Evolutionary conservation across 2,797 vertebrate species (phyloP), one percentile per base, ranked within the genome.

Genomic region (Alcedo atthis): DNA sequence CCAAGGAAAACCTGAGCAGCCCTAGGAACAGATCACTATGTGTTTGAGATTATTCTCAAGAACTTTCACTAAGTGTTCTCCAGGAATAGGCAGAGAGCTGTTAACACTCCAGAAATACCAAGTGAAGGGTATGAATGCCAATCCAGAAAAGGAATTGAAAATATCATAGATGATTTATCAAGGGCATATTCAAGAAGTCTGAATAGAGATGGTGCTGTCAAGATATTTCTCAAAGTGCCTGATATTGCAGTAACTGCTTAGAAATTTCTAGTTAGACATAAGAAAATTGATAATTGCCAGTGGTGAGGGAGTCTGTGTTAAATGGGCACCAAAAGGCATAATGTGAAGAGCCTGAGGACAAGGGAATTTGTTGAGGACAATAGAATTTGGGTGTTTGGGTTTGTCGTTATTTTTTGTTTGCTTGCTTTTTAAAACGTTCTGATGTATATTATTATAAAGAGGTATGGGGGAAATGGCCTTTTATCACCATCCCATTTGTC

Each of bases 141-240:
- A 92, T 91, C 94, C 95, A 92, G 90, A 94, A 95, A 96, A 96
- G 95, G 95, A 96, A 88, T 32, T 94, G 91, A 94, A 93, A 95
- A 90, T 87, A 90, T n/a, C 87, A 81, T 61, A 92, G 88, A 87
- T 94, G 90, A 90, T 85, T 93, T 96, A 87, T 93, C 91, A 94
- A 92, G 92, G 85, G 82, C 87, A 80, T 85, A 89, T 49, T 92
- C 90, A 58, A 87, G 90, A 94, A 89, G 95, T 94, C 91, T 95
- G 94, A 94, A 91, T 32, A 88, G 94, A 93, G 83, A 78, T 73
- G 82, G 77, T 88, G 78, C 66, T 92, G 87, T 93, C 92, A 77
- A n/a, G 54, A 77, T 92, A 58, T 71, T 42, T 90, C 83, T 93
- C 58, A 57, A 68, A 81, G 90, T 82, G 76, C 83, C 81, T 11